Percentiles rank a stretch among this genome's conserved stretches.
These are phyloP conservation scores for Aleiodes leptofemur DNA, from an alignment of 2,888 invertebrate genomes.

Conservation along the genomic window DNA sequence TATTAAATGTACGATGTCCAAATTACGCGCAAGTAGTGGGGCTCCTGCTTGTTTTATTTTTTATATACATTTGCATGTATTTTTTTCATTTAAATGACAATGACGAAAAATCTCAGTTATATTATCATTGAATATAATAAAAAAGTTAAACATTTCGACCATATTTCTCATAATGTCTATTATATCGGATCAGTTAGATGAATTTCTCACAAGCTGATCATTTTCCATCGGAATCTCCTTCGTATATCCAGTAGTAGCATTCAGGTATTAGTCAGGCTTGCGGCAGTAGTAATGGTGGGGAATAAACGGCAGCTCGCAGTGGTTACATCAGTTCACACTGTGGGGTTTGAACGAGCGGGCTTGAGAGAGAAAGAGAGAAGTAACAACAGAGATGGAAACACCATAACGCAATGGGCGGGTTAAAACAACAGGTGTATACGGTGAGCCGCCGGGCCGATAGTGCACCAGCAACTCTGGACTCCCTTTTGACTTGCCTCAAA, in stretches of 20 bases:
- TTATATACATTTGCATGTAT: too few species aligned
- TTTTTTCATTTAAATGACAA: too few species aligned
- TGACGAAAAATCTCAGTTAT: too few species aligned
- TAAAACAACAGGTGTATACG: constrained; percentile 67
- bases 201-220: not conserved
- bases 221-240: too few species aligned
- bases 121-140: too few species aligned
- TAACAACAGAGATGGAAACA: constrained; percentile 11
- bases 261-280: constrained; percentile 21
- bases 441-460: constrained; percentile 56
- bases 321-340: constrained; percentile 13
- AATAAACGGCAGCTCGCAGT: constrained; percentile 13
- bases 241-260: constrained; percentile 15
- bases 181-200: not conserved
- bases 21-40: too few species aligned
- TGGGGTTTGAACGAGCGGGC: not conserved
- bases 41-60: too few species aligned
- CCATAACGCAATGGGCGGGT: constrained; percentile 57
- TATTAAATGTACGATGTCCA: too few species aligned
- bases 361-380: constrained; percentile 1
- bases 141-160: too few species aligned
- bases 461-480: constrained; percentile 51
- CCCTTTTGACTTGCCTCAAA: constrained; percentile 47
- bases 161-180: too few species aligned
- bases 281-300: not conserved